Percentiles rank a stretch among this genome's conserved stretches.
Evolutionary conservation across 2,797 vertebrate genomes (phyloP).

Genomic region (Macrochelys suwanniensis): DNA sequence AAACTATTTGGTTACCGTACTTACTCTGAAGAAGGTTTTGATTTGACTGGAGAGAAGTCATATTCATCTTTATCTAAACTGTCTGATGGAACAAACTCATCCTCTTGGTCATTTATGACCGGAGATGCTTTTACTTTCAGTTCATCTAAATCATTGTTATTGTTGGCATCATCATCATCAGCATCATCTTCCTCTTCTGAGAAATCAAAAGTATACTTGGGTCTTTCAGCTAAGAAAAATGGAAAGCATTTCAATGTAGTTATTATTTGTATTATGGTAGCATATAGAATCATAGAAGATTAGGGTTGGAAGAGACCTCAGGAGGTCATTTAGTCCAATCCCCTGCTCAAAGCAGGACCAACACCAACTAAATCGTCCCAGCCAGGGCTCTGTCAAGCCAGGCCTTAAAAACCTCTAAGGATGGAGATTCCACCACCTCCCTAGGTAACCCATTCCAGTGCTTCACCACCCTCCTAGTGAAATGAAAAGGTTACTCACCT

Average conservation of each 20-base stretch:
- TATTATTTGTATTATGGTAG: no score
- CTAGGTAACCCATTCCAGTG: no score
- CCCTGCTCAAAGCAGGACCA: no score
- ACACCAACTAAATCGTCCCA: no score
- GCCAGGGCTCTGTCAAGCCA: no score
- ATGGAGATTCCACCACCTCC: no score
- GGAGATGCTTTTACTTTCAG: constrained; percentile 87
- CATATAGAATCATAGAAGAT: no score
- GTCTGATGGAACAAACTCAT: constrained; percentile 85
- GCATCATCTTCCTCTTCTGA: constrained; percentile 94
- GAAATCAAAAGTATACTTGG: constrained; percentile 99
- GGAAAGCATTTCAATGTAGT: background rate
- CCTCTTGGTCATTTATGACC: constrained; percentile 87
- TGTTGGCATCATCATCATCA: constrained; percentile 88
- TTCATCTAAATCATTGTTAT: constrained; percentile 84
- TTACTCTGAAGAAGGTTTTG: constrained; percentile 84
- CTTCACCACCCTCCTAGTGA: no score
- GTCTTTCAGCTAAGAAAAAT: constrained; percentile 88
- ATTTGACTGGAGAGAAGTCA: constrained; percentile 86
- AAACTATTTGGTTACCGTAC: constrained; percentile 49
- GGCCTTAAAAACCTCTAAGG: no score
- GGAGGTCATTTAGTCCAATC: no score
- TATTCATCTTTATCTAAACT: constrained; percentile 88
- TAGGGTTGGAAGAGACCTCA: no score
- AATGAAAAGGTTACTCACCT: no score